phyloP scores from a whole-genome alignment of 2,888 invertebrate genomes.

The Folsomia manolachei region DNA sequence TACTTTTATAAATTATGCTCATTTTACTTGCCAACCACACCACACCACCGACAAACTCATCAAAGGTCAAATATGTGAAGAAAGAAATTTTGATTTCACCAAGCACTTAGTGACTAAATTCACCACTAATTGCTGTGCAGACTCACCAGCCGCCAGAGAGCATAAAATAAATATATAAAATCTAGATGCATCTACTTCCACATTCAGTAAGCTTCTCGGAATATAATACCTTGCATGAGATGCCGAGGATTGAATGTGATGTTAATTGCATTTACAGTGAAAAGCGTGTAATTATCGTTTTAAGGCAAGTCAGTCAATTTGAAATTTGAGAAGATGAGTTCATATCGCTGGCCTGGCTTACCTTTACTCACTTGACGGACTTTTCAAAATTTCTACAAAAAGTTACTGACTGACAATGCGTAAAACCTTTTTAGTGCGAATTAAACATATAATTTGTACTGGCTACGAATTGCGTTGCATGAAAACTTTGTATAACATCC shows the following conservation, averaged over 20 bases:
- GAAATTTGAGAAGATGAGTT: no score
- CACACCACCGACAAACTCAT: neutral
- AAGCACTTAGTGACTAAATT: conserved; percentile 5
- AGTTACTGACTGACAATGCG: neutral
- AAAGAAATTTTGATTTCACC: no score
- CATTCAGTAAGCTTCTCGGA: neutral
- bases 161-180: no score
- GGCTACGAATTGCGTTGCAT: no score
- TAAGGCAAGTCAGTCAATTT: neutral
- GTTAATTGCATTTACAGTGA: neutral
- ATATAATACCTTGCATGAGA: no score
- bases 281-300: neutral
- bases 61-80: conserved; percentile 7
- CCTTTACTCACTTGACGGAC: no score
- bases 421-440: neutral
- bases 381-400: neutral
- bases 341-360: no score
- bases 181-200: neutral
- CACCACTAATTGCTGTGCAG: conserved; percentile 1
- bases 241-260: neutral
- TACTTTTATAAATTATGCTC: no score
- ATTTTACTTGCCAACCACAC: neutral
- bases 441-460: neutral
- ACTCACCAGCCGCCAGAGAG: no score
- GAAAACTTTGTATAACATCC: neutral